Evolutionary conservation across 2,797 vertebrate genomes (phyloP).

Genomic region (Pseudochirops corinnae): DNA sequence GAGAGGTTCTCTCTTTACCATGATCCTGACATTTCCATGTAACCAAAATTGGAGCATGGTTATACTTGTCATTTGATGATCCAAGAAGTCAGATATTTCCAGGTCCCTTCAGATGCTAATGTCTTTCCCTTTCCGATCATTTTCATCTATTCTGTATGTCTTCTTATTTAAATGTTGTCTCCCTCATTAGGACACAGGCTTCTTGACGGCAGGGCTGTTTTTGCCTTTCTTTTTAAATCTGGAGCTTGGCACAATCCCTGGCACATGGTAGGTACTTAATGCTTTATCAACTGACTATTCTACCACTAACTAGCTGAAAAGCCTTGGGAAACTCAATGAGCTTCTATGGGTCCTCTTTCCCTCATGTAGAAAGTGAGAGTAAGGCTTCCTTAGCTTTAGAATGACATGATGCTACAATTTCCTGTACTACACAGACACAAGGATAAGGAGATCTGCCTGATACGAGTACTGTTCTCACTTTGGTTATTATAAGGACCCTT

Average conservation of each 20-base stretch:
- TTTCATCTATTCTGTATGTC: background rate
- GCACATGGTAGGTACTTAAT: background rate
- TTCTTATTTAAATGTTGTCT: background rate
- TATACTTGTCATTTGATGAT: background rate
- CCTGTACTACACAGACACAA: background rate
- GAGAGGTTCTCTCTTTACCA: background rate
- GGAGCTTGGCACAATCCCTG: background rate
- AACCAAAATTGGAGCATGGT: background rate
- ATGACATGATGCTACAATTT: background rate
- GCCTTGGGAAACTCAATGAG: background rate
- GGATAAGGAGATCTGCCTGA: background rate
- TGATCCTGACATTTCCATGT: background rate
- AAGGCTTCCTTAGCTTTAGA: background rate
- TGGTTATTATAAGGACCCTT: background rate
- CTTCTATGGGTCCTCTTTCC: background rate
- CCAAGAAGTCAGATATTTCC: background rate
- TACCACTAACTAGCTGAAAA: background rate
- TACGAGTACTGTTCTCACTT: background rate
- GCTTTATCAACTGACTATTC: background rate
- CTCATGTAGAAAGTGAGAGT: slow-evolving; percentile 11
- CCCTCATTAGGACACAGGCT: background rate
- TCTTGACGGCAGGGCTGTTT: background rate
- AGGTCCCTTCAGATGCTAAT: background rate
- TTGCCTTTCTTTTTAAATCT: background rate
- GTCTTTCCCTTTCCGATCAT: background rate